Base-by-base conservation (phyloP, 53 echinoderm and acorn worm species). In the Pentamera pediparva region DNA sequence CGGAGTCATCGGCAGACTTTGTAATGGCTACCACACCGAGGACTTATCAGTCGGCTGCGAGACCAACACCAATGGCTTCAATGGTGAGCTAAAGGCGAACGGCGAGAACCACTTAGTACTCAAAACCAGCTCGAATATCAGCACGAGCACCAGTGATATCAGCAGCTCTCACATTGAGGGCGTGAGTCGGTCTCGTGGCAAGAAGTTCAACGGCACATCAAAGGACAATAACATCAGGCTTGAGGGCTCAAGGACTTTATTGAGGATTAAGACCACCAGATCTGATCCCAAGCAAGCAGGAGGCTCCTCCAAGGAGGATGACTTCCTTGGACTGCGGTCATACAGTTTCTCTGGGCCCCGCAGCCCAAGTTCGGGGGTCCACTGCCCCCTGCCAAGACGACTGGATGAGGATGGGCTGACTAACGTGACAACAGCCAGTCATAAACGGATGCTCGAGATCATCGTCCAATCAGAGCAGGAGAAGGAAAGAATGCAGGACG, bases 371-470 rank as follows among this genome's bases (percentile, higher is more conserved):
- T 40, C 43, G 13, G 67, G 39, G 38, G 45, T 30, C 28, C 40
- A 75, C 20, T 56, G 89, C 45, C 74, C 71, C 47, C 81, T 92
- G 49, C 61, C 77, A 33, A 69, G 83, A 17, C 92, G 89, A 63
- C 72, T 92, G n/a, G 92, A 89, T 45, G 82, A 81, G 56, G 92
- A 92, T 52, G 92, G 92, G 5, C 60, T 92, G 83, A 92, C 92
- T 5, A 58, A 76, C 10, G 54, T 89, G 29, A 63, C 63, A 35
- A 77, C 73, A 28, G 79, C 80, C 18, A 43, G 51, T 39, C 92
- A 92, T 30, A 67, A 43, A 28, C 28, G 67, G n/a, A 41, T 61
- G 28, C 25, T 67, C 30, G 67, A 67, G 29, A 41, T 67, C 28
- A 40, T 67, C 41, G 18, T 67, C 27, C 20, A 4, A 6, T 7